Base-by-base conservation (phyloP, 2,797 vertebrate species). In the Apogon hyalosoma region DNA sequence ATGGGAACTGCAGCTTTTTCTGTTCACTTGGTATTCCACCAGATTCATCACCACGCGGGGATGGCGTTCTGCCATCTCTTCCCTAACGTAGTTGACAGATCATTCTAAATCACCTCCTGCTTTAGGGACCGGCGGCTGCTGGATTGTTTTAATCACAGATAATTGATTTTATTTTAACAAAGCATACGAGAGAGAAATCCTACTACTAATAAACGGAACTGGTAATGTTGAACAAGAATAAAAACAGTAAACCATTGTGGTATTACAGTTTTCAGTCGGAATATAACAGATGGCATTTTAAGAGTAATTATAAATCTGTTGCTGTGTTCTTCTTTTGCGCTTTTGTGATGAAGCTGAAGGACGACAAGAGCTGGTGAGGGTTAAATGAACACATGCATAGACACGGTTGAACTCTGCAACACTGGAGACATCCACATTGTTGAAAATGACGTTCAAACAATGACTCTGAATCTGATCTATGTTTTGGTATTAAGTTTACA, bases 161-260 rank as follows among this genome's bases (percentile, higher is more conserved):
- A 87, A 88, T 90, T 91, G 71, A 88, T 91, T 91, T 83, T 79
- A 84, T 92, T 87, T 84, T 63, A 71, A 76, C 80, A 79, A 76
- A 76, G 68, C 81, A 63, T 66, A 74, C 51, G 78, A 76, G 59
- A 70, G 61, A 75, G 47, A 76, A 81, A 61, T 73, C 67, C 54
- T 45, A 42, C 55, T 41, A 13, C 69, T 69, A 65, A 82, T 68
- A 75, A 64, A 83, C 76, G 63, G 66, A 76, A 79, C 40, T 52
- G 49, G 39, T 73, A 49, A 74, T 48, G 41, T 79, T 33, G 40
- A 75, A 75, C 55, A 62, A 68, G 64, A 19, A 65, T 49, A 65
- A 47, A 59, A 66, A 77, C 38, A 12, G 56, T 56, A 47, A 49
- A 63, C 69, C 55, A 43, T 40, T 48, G 52, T 6, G 40, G 46